These are phyloP conservation scores for Ostrea edulis DNA, from an alignment of 1,140 invertebrate species.

Conservation along the genomic window DNA sequence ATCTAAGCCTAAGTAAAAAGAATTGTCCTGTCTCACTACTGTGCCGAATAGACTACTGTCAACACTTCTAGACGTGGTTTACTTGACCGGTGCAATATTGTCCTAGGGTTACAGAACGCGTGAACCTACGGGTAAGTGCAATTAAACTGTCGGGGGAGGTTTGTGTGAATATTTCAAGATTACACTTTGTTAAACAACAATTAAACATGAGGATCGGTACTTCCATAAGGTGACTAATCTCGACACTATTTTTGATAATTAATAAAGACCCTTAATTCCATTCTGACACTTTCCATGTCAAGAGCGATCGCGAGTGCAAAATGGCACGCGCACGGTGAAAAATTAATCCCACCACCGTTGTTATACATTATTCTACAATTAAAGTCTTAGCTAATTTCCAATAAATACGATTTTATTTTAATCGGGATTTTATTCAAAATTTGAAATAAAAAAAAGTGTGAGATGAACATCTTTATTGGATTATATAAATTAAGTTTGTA, in stretches of 20 bases:
- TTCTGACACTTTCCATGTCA: constrained; percentile 23
- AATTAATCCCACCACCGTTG: neutral
- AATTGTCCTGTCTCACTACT: neutral
- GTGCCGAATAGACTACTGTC: neutral
- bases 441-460: neutral
- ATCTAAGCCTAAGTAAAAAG: neutral
- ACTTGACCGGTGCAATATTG: constrained; percentile 22
- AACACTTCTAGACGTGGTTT: neutral
- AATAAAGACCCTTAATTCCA: constrained; percentile 24
- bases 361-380: neutral
- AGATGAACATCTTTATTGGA: neutral
- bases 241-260: constrained; percentile 30
- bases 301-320: neutral
- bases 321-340: neutral
- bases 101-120: neutral
- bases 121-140: constrained; percentile 31
- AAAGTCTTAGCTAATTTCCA: neutral
- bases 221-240: neutral
- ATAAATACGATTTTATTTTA: neutral
- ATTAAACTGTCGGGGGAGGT: constrained; percentile 28
- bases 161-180: constrained; percentile 38
- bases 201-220: constrained; percentile 42
- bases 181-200: constrained; percentile 39
- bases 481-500: neutral
- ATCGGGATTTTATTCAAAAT: neutral